Evolutionary conservation across 2,113 vertebrate species (phyloP).

Genomic region (Physeter macrocephalus): DNA sequence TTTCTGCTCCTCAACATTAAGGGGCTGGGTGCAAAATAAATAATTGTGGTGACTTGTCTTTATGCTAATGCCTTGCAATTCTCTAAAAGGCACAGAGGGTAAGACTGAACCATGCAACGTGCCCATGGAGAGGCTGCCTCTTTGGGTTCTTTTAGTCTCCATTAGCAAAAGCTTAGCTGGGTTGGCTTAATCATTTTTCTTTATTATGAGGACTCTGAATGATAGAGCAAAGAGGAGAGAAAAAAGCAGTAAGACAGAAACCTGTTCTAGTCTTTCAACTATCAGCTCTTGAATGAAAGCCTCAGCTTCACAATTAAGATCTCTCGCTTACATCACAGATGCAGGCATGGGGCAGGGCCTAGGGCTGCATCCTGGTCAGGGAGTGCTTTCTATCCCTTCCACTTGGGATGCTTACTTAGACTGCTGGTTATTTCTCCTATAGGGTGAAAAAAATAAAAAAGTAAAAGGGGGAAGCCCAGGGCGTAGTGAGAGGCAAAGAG

Average conservation of each 20-base stretch:
- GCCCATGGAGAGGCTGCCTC: not conserved
- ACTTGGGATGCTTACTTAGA: not conserved
- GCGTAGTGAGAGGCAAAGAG: not conserved
- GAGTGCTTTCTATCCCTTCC: not conserved
- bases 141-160: not conserved
- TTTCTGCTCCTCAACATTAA: constrained; percentile 12
- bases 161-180: not conserved
- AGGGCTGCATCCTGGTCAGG: not conserved
- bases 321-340: not conserved
- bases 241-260: not conserved
- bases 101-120: not conserved
- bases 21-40: constrained; percentile 9
- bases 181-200: not conserved
- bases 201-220: not conserved
- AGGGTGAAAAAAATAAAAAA: not conserved
- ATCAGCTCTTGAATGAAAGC: not conserved
- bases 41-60: not conserved
- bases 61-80: not conserved
- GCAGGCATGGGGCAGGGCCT: not conserved
- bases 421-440: not conserved
- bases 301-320: not conserved
- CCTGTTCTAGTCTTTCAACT: not conserved
- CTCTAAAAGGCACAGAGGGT: not conserved
- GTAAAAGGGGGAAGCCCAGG: not conserved
- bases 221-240: not conserved